Percentiles rank a stretch among this genome's conserved stretches.
These are phyloP conservation scores for Cyprinodon brontotheroides DNA, from an alignment of 2,113 vertebrate species.

Conservation along the genomic window DNA sequence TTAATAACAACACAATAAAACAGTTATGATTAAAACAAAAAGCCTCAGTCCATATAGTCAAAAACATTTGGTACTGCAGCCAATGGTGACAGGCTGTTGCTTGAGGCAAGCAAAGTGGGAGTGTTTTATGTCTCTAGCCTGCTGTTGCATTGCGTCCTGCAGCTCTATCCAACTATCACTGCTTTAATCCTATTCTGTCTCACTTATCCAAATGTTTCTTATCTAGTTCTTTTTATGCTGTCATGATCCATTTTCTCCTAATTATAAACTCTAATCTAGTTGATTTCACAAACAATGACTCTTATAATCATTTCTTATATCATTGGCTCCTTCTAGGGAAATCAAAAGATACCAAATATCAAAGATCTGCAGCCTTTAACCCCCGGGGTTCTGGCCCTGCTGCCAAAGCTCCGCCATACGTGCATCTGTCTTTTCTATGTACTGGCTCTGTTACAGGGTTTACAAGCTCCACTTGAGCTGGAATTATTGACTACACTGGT, in stretches of 20 bases:
- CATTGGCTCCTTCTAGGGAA: slow-evolving; percentile 38
- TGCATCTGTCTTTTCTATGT: slow-evolving; percentile 20
- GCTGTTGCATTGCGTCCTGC: not conserved
- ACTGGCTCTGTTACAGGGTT: slow-evolving; percentile 10
- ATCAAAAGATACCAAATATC: slow-evolving; percentile 39
- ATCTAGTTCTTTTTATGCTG: slow-evolving; percentile 48
- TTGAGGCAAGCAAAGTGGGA: not conserved
- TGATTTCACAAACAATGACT: slow-evolving; percentile 35
- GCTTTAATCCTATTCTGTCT: slow-evolving; percentile 35
- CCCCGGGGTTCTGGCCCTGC: not conserved
- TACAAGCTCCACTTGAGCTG: slow-evolving; percentile 16
- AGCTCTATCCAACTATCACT: slow-evolving; percentile 5
- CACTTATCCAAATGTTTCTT: slow-evolving; percentile 43
- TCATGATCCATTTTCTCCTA: slow-evolving; percentile 33
- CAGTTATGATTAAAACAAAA: not conserved
- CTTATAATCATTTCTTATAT: slow-evolving; percentile 36
- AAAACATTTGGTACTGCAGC: not conserved
- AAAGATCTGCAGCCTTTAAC: slow-evolving; percentile 35
- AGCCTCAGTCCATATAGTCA: not conserved
- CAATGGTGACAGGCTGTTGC: not conserved
- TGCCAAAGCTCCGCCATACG: slow-evolving; percentile 15
- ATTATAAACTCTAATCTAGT: slow-evolving; percentile 43
- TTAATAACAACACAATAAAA: not conserved
- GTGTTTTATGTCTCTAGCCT: not conserved
- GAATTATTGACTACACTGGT: slow-evolving; percentile 13